A percentile compares a stretch with the other conserved stretches of the same genome.
Conservation (phyloP, 2,113 vertebrate genomes). For the Esox niger region DNA sequence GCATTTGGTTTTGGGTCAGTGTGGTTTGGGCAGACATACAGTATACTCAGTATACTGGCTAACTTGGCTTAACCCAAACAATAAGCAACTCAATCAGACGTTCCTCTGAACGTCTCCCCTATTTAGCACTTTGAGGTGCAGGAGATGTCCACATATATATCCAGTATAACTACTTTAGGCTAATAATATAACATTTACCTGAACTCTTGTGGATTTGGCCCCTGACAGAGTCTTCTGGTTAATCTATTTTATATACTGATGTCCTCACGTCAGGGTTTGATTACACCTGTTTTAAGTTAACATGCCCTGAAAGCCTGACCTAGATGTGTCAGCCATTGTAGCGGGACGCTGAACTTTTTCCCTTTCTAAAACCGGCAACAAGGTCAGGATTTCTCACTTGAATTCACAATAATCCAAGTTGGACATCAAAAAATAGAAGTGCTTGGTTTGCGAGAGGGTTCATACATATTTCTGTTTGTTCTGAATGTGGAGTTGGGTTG, state of each 20-base stretch:
- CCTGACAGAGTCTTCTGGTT: too few species aligned
- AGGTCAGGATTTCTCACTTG: not conserved
- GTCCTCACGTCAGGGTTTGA: not conserved
- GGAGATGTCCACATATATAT: too few species aligned
- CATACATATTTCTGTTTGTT: not conserved
- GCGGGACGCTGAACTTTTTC: not conserved
- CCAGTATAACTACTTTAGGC: too few species aligned
- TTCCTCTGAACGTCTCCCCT: too few species aligned
- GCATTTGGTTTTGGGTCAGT: too few species aligned
- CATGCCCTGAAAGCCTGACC: constrained; percentile 5
- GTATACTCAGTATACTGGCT: too few species aligned
- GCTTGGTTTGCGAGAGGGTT: not conserved
- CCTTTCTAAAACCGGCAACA: not conserved
- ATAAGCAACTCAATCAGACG: too few species aligned
- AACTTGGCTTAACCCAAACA: too few species aligned
- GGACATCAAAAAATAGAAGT: not conserved
- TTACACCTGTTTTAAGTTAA: constrained; percentile 6
- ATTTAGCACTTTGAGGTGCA: too few species aligned
- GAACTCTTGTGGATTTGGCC: too few species aligned
- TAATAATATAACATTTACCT: too few species aligned
- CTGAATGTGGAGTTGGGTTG: not conserved
- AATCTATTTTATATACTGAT: not conserved
- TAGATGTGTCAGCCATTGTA: constrained; percentile 3
- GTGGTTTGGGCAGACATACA: too few species aligned
- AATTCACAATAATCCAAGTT: constrained; percentile 7